A percentile compares a stretch with the other conserved stretches of the same genome.
phyloP scores from a whole-genome alignment of 2,113 vertebrate genomes.

The Calyptommatus sinebrachiatus region DNA sequence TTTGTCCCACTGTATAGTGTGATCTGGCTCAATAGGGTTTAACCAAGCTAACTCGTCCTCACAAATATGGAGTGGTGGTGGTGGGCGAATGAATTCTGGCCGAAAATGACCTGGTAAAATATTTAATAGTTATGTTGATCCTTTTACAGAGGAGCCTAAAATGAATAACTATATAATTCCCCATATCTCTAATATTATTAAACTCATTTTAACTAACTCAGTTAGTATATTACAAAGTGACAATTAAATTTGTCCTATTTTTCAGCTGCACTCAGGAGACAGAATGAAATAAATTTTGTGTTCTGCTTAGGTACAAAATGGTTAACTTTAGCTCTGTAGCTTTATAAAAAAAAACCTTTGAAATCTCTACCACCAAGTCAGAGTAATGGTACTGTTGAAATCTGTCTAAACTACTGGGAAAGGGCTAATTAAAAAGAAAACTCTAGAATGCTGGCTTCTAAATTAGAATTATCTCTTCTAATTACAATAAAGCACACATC shows the following conservation, averaged over 20 bases:
- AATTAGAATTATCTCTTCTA: not conserved
- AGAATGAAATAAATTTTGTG: not conserved
- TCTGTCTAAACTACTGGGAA: not conserved
- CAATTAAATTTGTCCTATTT: not conserved
- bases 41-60: constrained; percentile 96
- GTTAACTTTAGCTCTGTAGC: not conserved
- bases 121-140: not conserved
- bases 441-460: not conserved
- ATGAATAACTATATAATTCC: not conserved
- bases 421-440: not conserved
- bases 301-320: not conserved
- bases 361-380: not conserved
- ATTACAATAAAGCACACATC: not conserved
- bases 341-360: not conserved
- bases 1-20: constrained; percentile 92
- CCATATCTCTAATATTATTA: not conserved
- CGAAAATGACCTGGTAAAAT: constrained; percentile 88
- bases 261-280: not conserved
- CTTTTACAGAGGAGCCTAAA: not conserved
- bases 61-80: constrained; percentile 90
- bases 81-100: constrained; percentile 93
- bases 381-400: not conserved
- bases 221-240: not conserved
- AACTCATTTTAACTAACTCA: not conserved
- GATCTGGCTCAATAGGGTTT: constrained; percentile 93